Evolutionary conservation across 2,888 invertebrate species (phyloP), one percentile per base, ranked within the genome.

Genomic region (Tanypteryx hageni): DNA sequence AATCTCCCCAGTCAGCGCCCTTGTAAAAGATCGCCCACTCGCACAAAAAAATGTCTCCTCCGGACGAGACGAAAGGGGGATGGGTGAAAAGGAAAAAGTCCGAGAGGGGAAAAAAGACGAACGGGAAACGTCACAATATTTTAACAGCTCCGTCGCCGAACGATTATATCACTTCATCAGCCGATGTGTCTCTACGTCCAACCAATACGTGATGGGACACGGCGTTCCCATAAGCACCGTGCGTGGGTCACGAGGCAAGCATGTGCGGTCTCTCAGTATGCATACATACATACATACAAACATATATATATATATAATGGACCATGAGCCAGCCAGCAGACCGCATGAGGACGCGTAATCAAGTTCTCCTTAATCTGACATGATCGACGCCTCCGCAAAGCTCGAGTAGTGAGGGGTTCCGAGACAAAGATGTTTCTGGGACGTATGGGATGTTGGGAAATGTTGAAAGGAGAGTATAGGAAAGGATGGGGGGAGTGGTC

Each of bases 1-100:
- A 83, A 83, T 83, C 83, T 83, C n/a, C 10, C 56, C 83, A 83
- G 83, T 83, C 83, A n/a, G 44, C 83, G 83, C 83, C 83, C 83
- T 83, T 13, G 56, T 83, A 83, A 31, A 27, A 13, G 83, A 18
- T 83, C 83, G 57, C 83, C 83, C 83, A 83, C 83, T 56, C 83
- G 56, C 83, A 13, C 2, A 18, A 16, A n/a, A 57, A n/a, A 44
- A 8, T 1, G n/a, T 57, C 18, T 31, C 18, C 18, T 44, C 3
- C 44, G 44, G 44, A 44, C 44, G 44, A 44, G 44, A 5, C 44
- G 3, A 44, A 44, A 44, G 83, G n/a, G 56, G 18, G 83, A 10
- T 18, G 31, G 31, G 7, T 16, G 83, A 7, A n/a, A 56, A n/a
- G n/a, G 31, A 5, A 16, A 57, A 18, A 0, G 56, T 11, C 9